These are phyloP conservation scores for Ammodytes marinus DNA, from an alignment of 2,113 vertebrate species.

Conservation along the genomic window DNA sequence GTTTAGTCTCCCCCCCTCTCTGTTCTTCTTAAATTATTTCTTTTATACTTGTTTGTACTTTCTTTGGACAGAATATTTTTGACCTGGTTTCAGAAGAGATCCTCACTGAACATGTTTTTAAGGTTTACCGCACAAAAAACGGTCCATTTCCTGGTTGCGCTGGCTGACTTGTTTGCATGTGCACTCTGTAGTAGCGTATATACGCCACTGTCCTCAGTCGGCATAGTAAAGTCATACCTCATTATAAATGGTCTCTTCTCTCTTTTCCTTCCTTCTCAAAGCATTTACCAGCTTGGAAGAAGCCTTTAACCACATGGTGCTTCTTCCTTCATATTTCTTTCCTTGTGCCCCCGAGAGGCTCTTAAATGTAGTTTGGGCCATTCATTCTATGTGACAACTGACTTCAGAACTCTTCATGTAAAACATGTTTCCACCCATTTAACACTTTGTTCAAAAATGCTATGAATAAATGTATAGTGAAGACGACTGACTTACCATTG, in stretches of 20 bases:
- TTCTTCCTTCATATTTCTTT: constrained; percentile 45
- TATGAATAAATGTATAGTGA: constrained; percentile 78
- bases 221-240: constrained; percentile 78
- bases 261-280: constrained; percentile 16
- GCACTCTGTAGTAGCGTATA: constrained; percentile 54
- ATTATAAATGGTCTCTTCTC: constrained; percentile 44
- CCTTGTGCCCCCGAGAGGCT: constrained; percentile 40
- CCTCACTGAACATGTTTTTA: constrained; percentile 38
- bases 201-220: constrained; percentile 66
- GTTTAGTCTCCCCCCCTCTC: constrained; percentile 47
- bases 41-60: constrained; percentile 81
- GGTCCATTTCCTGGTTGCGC: constrained; percentile 56
- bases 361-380: constrained; percentile 67
- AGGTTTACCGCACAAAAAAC: constrained; percentile 57
- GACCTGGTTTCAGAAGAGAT: constrained; percentile 43
- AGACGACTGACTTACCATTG: constrained; percentile 81
- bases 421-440: constrained; percentile 73
- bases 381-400: constrained; percentile 50
- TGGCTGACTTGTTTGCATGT: constrained; percentile 76
- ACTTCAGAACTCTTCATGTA: constrained; percentile 78
- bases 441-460: constrained; percentile 77
- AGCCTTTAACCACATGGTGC: constrained; percentile 24
- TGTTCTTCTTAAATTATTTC: constrained; percentile 78
- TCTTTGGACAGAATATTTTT: constrained; percentile 55
- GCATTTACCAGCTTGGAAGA: constrained; percentile 49